Conservation (phyloP, 2,113 vertebrate species). For the Ceuthmochares aereus region DNA sequence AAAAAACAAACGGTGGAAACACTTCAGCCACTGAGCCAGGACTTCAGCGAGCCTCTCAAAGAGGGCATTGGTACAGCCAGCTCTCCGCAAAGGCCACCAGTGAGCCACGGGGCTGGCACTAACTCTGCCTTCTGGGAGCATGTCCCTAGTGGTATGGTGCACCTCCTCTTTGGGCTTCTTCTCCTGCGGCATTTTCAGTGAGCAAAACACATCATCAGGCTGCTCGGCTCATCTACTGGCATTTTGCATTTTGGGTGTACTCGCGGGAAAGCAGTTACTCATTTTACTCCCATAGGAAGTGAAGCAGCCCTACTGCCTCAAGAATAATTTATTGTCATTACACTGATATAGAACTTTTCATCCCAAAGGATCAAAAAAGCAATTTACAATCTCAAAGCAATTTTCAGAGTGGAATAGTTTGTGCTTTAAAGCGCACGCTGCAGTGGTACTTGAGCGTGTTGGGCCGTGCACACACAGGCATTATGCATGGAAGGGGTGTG, state of each 20-base stretch:
- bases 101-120: background rate
- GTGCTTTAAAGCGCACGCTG: background rate
- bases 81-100: conserved; percentile 77
- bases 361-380: conserved; percentile 58
- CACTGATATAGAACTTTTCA: conserved; percentile 38
- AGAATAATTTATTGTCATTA: conserved; percentile 62
- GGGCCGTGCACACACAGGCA: fast-evolving
- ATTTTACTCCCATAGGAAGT: background rate
- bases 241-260: background rate
- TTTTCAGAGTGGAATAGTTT: conserved; percentile 24
- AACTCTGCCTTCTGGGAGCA: conserved; percentile 14
- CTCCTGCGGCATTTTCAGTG: background rate
- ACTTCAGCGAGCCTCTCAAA: conserved; percentile 82
- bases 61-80: conserved; percentile 78
- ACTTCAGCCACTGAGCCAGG: conserved; percentile 74
- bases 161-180: background rate
- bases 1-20: conserved; percentile 83
- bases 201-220: background rate
- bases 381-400: conserved; percentile 57
- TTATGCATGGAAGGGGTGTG: fast-evolving
- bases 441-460: background rate
- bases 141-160: background rate
- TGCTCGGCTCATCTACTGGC: background rate
- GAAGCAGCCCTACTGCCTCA: background rate
- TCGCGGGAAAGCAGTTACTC: background rate